Evolutionary conservation across 2,888 invertebrate genomes (phyloP).

Genomic region (Oligia latruncula): DNA sequence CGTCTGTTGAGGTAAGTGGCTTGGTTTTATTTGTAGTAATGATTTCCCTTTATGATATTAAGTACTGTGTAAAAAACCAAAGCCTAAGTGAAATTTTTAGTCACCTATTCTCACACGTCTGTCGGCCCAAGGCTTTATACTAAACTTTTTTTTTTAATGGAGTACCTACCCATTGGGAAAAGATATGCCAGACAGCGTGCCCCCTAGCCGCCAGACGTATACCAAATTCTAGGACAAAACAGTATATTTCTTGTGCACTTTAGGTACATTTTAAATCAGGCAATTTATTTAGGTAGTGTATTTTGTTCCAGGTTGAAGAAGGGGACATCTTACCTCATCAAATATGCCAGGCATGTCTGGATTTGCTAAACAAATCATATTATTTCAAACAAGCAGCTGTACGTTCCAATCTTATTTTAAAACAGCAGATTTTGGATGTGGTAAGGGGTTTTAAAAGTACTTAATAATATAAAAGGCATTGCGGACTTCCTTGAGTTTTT

Average conservation of each 20-base stretch:
- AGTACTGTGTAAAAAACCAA: neutral
- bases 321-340: constrained; percentile 82
- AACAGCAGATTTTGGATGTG: constrained; percentile 78
- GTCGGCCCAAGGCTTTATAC: neutral
- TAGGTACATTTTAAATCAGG: neutral
- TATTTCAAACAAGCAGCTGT: constrained; percentile 86
- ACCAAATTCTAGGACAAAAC: neutral
- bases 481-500: neutral
- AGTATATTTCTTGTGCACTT: neutral
- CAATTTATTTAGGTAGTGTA: neutral
- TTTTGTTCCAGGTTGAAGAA: constrained; percentile 80
- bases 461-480: neutral
- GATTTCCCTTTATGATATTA: neutral
- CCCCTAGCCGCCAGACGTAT: neutral
- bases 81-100: neutral
- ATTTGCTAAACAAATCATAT: constrained; percentile 83
- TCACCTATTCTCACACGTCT: neutral
- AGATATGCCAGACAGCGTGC: neutral
- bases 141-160: neutral
- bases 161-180: neutral
- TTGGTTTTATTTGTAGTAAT: constrained; percentile 32
- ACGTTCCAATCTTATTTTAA: constrained; percentile 83
- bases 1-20: constrained; percentile 83
- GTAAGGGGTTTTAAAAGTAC: constrained; percentile 60
- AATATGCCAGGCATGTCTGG: constrained; percentile 85